Evolutionary conservation across 2,797 vertebrate species (phyloP).

Genomic region (Onychomys torridus): DNA sequence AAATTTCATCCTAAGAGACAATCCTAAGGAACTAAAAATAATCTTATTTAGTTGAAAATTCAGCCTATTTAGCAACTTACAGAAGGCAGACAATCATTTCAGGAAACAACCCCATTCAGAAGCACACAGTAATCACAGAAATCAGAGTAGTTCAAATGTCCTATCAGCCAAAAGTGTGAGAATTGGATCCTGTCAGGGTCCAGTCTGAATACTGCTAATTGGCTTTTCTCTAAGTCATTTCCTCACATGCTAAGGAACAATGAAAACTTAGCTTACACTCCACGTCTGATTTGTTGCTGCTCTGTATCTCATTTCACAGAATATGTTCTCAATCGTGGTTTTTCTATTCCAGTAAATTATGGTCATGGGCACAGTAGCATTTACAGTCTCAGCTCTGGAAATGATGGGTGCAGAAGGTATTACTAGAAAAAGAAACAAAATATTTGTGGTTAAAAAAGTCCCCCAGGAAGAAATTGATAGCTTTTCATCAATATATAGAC

Average conservation of each 20-base stretch:
- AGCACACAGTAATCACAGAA: neutral
- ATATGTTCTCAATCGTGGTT: slow-evolving; percentile 78
- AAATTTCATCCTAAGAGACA: neutral
- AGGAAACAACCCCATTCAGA: neutral
- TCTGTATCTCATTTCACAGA: slow-evolving; percentile 86
- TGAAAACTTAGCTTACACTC: slow-evolving; percentile 83
- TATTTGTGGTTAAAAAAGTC: neutral
- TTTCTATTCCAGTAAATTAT: slow-evolving; percentile 88
- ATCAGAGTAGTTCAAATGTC: neutral
- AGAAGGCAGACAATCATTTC: neutral
- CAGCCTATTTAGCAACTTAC: slow-evolving; percentile 15
- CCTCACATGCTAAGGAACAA: slow-evolving; percentile 24
- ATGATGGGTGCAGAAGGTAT: slow-evolving; percentile 90
- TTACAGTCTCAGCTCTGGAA: slow-evolving; percentile 82
- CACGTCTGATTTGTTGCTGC: slow-evolving; percentile 58
- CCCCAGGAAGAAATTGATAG: neutral
- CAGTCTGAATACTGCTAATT: neutral
- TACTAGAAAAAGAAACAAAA: slow-evolving; percentile 84
- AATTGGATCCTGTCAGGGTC: neutral
- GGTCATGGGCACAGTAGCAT: slow-evolving; percentile 81
- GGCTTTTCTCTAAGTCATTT: slow-evolving; percentile 24
- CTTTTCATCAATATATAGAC: slow-evolving; percentile 2
- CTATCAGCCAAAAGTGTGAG: neutral
- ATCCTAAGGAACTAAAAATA: neutral
- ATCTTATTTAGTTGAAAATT: neutral